Evolutionary conservation across 2,888 invertebrate genomes (phyloP), one percentile per base, ranked within the genome.

Genomic region (Agrilus mali): DNA sequence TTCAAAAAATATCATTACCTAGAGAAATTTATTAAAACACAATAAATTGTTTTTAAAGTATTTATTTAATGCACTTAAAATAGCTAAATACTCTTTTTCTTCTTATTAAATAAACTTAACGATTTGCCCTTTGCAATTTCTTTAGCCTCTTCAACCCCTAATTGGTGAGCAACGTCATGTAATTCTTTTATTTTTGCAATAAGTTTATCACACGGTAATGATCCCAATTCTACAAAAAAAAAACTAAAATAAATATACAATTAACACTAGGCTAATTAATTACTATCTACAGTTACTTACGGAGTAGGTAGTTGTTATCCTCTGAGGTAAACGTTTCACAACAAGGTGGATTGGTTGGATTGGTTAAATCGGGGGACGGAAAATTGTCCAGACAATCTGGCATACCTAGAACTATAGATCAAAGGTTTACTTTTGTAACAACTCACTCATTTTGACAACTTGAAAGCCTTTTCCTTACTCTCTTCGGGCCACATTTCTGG

Each of bases 61-160:
- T 17, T 17, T 4, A 17, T 4, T 17, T 10, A 27, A 10, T 27
- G 4, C 2, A 27, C 10, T 10, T 10, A 27, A 10, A 27, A 10
- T 4, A 22, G 10, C 4, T 10, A 27, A 27, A 27, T 10, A 27
- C 5, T 27, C 4, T 10, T 34, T 51, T 51, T 36, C 43, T 53
- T 46, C 10, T 52, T 61, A 42, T 58, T 72, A 58, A 86, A 86
- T 60, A 96, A 86, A 62, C 93, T 89, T 50, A 96, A 73, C 67
- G 93, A 89, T 70, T 93, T 93, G 35, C 94, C 95, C 55, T 95
- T 72, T 0, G 94, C 94, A 86, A 96, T 90, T 72, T 96, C 95
- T 64, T 90, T 89, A 0, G 93, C 86, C 70, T 97, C 96, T 61
- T 94, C 93, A 13, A 92, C 71, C 3, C 95, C 96, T 27, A 98